phyloP scores from a whole-genome alignment of 2,113 vertebrate genomes.

The Trichechus manatus region DNA sequence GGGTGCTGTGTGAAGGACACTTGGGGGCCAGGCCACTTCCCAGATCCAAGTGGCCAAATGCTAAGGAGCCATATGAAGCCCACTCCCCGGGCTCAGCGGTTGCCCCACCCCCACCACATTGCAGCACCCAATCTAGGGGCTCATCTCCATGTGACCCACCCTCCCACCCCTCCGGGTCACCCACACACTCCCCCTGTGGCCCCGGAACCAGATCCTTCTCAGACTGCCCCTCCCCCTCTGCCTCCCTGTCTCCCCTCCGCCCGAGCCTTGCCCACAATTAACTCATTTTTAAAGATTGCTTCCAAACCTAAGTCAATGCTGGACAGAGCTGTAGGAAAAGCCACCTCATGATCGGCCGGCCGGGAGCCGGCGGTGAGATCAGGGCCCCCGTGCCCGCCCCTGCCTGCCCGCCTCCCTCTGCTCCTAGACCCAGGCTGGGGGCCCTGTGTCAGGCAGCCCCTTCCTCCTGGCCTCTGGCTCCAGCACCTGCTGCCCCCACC shows the following conservation, averaged over 20 bases:
- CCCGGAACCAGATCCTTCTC: not conserved
- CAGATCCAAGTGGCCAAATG: not conserved
- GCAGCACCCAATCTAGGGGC: not conserved
- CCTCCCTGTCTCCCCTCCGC: not conserved
- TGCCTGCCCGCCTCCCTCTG: not conserved
- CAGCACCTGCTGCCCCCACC: not conserved
- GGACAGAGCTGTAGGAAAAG: constrained; percentile 81
- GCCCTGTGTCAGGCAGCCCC: not conserved
- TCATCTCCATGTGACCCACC: not conserved
- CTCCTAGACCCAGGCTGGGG: not conserved
- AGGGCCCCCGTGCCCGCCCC: not conserved
- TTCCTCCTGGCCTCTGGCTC: not conserved
- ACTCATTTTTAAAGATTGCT: constrained; percentile 76
- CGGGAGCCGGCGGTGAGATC: not conserved
- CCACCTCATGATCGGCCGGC: constrained; percentile 72
- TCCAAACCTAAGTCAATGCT: constrained; percentile 82
- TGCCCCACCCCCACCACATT: no score
- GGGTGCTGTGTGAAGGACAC: not conserved
- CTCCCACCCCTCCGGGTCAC: no score
- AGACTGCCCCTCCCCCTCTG: not conserved
- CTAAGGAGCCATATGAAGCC: not conserved
- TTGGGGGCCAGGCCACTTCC: not conserved
- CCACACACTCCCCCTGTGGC: not conserved
- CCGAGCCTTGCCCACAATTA: constrained; percentile 80
- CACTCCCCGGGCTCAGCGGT: no score